Conservation (phyloP, 92 coral and sea anemone species). For the Bergia puertoricense region DNA sequence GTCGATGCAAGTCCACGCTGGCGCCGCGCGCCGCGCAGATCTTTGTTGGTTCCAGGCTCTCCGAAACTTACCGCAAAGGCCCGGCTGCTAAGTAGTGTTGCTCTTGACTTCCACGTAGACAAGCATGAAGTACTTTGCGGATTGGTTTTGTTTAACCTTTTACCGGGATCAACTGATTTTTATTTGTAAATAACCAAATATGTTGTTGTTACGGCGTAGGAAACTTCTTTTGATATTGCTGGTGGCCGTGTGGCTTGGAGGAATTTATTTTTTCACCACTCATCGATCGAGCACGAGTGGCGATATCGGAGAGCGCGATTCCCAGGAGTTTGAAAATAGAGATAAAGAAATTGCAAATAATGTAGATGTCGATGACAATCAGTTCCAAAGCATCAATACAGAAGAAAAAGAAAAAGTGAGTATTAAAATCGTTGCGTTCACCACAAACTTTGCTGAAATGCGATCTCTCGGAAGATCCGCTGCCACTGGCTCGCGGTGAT, state of each 20-base stretch:
- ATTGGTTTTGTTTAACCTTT: background rate
- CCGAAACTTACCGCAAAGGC: background rate
- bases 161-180: constrained; percentile 9
- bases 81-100: constrained; percentile 13
- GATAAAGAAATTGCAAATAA: background rate
- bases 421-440: background rate
- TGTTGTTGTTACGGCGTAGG: constrained; percentile 82
- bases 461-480: background rate
- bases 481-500: too few relatives aligned
- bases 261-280: constrained; percentile 76
- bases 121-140: constrained; percentile 13
- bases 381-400: constrained; percentile 2
- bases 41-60: background rate
- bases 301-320: constrained; percentile 44
- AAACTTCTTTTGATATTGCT: constrained; percentile 67
- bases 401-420: constrained; percentile 39
- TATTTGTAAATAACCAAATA: constrained; percentile 57
- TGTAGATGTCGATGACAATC: constrained; percentile 10
- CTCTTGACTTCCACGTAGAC: constrained; percentile 33
- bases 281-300: constrained; percentile 42
- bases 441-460: background rate
- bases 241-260: constrained; percentile 85
- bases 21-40: background rate
- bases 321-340: constrained; percentile 9
- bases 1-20: too few relatives aligned